phyloP scores from a whole-genome alignment of 2,113 vertebrate genomes.

The Regulus satrapa region DNA sequence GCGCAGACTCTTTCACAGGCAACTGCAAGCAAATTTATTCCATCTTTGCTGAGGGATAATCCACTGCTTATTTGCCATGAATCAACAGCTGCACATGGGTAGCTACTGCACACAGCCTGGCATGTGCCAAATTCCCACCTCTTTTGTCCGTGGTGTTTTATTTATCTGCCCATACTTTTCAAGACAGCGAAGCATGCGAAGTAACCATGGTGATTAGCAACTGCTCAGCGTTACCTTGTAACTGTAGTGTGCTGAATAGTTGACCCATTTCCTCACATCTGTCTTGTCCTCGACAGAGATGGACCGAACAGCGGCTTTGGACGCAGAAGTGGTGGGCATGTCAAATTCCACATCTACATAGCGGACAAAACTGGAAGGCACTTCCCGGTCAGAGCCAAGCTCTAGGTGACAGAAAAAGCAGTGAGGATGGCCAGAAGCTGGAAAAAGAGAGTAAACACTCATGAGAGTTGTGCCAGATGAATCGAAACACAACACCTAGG shows the following conservation, averaged over 20 bases:
- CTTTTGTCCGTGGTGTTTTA: background rate
- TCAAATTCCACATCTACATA: conserved; percentile 84
- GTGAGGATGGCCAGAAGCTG: conserved; percentile 85
- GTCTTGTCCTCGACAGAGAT: conserved; percentile 81
- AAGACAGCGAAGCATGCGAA: background rate
- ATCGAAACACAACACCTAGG: background rate
- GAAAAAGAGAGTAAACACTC: background rate
- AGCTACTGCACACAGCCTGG: background rate
- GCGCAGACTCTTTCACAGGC: background rate
- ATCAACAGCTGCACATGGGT: background rate
- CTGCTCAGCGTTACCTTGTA: conserved; percentile 78
- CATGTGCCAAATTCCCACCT: background rate
- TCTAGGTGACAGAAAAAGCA: conserved; percentile 90
- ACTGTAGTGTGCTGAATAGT: conserved; percentile 85
- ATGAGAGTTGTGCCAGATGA: background rate
- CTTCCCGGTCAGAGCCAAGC: conserved; percentile 87
- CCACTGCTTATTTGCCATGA: background rate
- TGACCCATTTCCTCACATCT: conserved; percentile 85
- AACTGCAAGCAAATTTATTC: background rate
- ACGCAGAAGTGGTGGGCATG: conserved; percentile 85
- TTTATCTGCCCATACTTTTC: background rate
- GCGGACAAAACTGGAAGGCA: conserved; percentile 78
- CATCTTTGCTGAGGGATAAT: background rate
- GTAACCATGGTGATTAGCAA: background rate
- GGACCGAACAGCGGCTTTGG: conserved; percentile 80